These are phyloP conservation scores for Lasioglossum lativentre DNA, from an alignment of 2,888 invertebrate genomes.

Conservation along the genomic window DNA sequence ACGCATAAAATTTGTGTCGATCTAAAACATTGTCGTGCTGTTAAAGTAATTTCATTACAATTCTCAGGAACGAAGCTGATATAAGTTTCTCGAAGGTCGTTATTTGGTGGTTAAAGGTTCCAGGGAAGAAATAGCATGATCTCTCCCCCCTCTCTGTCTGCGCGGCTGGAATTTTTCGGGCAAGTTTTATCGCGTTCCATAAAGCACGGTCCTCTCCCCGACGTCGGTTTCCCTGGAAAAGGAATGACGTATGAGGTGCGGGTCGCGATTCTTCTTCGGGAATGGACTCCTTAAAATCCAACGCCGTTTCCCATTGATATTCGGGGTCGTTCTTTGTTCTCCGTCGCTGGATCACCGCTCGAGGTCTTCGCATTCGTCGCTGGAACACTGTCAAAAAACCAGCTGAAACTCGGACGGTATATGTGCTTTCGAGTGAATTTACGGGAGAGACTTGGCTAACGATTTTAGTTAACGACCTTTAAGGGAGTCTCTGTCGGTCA, in stretches of 20 bases:
- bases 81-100: too few relatives aligned
- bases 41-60: too few relatives aligned
- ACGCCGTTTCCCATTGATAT: conserved; percentile 49
- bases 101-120: not conserved
- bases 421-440: not conserved
- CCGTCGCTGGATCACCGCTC: not conserved
- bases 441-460: conserved; percentile 52
- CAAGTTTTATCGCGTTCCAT: conserved; percentile 48
- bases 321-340: conserved; percentile 58
- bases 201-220: conserved; percentile 20
- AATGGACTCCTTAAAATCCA: conserved; percentile 52
- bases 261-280: conserved; percentile 32
- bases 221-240: not conserved
- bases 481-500: conserved; percentile 52
- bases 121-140: not conserved
- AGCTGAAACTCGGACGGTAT: not conserved
- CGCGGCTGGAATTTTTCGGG: not conserved
- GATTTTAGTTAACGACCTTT: conserved; percentile 33
- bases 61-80: not conserved
- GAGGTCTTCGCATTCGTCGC: not conserved
- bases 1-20: too few relatives aligned
- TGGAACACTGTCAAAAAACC: not conserved
- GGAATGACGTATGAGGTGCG: conserved; percentile 28
- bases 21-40: too few relatives aligned
- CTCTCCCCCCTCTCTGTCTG: not conserved